A percentile compares a stretch with the other conserved stretches of the same genome.
Evolutionary conservation across 2,797 vertebrate species (phyloP).

Genomic region (Trematomus bernacchii): DNA sequence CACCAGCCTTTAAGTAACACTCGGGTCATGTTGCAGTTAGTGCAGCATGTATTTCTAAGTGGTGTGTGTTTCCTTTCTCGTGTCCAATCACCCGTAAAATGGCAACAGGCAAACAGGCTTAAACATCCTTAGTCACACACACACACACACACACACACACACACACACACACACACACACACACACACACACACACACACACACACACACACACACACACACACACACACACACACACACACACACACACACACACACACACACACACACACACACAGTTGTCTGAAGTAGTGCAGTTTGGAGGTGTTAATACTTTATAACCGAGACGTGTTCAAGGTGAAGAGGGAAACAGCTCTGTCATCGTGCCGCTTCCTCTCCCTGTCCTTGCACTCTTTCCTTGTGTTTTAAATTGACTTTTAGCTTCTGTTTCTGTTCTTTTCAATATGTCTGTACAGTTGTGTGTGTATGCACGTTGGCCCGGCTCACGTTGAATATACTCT

Average conservation of each 20-base stretch:
- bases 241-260: constrained; percentile 4
- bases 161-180: constrained; percentile 15
- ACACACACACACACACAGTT: constrained; percentile 2
- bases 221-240: background rate
- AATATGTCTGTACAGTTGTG: background rate
- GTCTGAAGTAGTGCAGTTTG: constrained; percentile 6
- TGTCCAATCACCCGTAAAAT: background rate
- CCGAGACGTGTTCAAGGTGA: constrained; percentile 1
- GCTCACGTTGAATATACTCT: constrained; percentile 22
- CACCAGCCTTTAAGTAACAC: background rate
- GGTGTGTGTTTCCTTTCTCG: background rate
- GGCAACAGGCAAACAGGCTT: constrained; percentile 9
- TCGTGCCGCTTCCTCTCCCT: background rate
- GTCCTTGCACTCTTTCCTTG: background rate
- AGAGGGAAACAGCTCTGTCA: background rate
- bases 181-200: constrained; percentile 3
- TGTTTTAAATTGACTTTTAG: constrained; percentile 23
- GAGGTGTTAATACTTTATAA: constrained; percentile 32
- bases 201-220: background rate
- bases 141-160: constrained; percentile 2
- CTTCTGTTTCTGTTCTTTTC: constrained; percentile 33
- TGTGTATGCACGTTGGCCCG: constrained; percentile 33
- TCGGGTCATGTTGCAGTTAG: background rate
- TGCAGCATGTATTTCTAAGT: background rate
- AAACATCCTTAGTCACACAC: background rate